Conservation (phyloP, 2,888 invertebrate species). For the Ornithoptera alexandrae region DNA sequence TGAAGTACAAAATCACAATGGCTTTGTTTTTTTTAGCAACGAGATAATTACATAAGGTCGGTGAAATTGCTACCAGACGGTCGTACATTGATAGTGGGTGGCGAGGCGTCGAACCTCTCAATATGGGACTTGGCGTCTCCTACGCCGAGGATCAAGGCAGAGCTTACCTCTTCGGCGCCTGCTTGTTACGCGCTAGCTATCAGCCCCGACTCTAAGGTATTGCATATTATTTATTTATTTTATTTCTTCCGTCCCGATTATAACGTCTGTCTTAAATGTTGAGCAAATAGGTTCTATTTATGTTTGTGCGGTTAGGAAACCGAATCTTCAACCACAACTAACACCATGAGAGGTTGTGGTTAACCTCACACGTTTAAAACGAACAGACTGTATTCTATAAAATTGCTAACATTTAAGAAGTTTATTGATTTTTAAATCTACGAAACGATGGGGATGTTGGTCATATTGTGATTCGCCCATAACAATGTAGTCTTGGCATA, state of each 20-base stretch:
- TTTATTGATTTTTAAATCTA: not conserved
- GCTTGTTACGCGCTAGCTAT: constrained; percentile 99
- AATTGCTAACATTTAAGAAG: not conserved
- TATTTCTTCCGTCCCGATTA: too few relatives aligned
- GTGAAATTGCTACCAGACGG: constrained; percentile 96
- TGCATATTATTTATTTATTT: not conserved
- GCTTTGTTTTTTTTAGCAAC: constrained; percentile 80
- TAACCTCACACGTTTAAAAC: not conserved
- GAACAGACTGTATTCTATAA: too few relatives aligned
- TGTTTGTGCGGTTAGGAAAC: too few relatives aligned
- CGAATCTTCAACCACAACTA: too few relatives aligned
- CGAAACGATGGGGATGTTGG: too few relatives aligned
- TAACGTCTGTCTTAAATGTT: too few relatives aligned
- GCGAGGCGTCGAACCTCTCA: constrained; percentile 95
- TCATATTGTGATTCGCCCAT: too few relatives aligned
- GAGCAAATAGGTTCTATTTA: too few relatives aligned
- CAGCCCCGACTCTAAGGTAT: constrained; percentile 93
- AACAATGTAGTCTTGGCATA: too few relatives aligned
- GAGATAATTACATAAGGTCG: constrained; percentile 97
- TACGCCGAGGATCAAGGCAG: constrained; percentile 94
- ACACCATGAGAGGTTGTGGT: not conserved
- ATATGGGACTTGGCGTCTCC: constrained; percentile 97
- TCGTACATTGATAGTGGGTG: constrained; percentile 95
- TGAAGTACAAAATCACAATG: not conserved
- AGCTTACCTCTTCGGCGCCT: constrained; percentile 95